Evolutionary conservation across 1,140 invertebrate genomes (phyloP), one percentile per base, ranked within the genome.

Genomic region (Babylonia areolata): DNA sequence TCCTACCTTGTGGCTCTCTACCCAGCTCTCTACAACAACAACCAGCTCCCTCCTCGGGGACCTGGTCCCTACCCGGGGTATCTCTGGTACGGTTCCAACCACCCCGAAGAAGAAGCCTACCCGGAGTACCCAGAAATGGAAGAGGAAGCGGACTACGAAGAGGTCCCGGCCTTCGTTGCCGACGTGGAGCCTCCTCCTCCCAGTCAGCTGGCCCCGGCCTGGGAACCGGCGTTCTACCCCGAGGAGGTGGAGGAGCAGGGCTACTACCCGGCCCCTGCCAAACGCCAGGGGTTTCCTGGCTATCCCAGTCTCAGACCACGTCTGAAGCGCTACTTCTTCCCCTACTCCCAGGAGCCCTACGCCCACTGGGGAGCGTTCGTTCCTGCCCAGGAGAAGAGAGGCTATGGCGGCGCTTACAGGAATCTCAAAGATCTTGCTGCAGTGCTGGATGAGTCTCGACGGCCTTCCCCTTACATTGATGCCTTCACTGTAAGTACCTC

Each of bases 341-440:
- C 91, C 2, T 88, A 89, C 84, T 86, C 64, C 33, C 86, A 89
- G 31, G 91, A 92, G 54, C 90, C 90, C 0, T 85, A 89, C 46
- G 89, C 89, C 15, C 90, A 91, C 79, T 92, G 89, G 86, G 88
- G 90, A n/a, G 90, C 89, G 42, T 91, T 92, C 35, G 88, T 91
- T 40, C 89, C 89, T 31, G 35, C 88, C 33, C 88, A 90, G 69
- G 78, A 91, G 71, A 90, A 90, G 58, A 81, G 81, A 33, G 80
- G 89, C n/a, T 89, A 90, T 42, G 84, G 85, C 12, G 88, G 90
- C 23, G 88, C 88, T 3, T 91, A 91, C 58, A 85, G 87, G 51
- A 86, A 89, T 64, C 87, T 92, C 17, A 85, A 89, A 2, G 75
- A 87, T 46, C 73, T 91, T 23, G 90, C 91, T 0, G 69, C 86